A percentile compares a stretch with the other conserved stretches of the same genome.
Conservation (phyloP, 1,140 invertebrate genomes). For the Bombyx mori region DNA sequence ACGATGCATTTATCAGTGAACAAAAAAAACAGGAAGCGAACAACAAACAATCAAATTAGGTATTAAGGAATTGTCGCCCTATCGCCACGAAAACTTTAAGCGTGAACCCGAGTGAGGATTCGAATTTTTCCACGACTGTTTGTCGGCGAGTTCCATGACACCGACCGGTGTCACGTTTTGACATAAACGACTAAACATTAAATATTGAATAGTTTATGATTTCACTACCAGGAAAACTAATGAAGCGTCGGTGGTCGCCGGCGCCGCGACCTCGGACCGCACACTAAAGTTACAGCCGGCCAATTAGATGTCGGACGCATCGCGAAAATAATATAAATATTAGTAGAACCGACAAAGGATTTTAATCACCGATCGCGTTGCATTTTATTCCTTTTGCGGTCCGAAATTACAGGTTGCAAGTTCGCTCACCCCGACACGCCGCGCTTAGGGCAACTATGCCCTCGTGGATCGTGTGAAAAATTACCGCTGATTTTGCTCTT, state of each 20-base stretch:
- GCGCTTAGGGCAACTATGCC: constrained; percentile 64
- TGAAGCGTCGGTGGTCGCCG: constrained; percentile 53
- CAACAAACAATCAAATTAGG: too few species aligned
- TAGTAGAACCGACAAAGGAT: constrained; percentile 71
- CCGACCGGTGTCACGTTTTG: constrained; percentile 40
- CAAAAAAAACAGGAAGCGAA: too few species aligned
- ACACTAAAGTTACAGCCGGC: constrained; percentile 41
- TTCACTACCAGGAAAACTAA: constrained; percentile 65
- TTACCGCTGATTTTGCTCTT: constrained; percentile 60
- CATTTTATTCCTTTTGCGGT: constrained; percentile 67
- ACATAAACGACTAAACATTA: constrained; percentile 47
- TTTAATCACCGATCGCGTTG: constrained; percentile 67
- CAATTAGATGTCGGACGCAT: constrained; percentile 67
- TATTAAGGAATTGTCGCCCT: too few species aligned
- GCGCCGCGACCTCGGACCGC: constrained; percentile 25
- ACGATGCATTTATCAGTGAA: too few species aligned
- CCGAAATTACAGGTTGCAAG: constrained; percentile 64
- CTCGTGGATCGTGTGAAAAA: constrained; percentile 66
- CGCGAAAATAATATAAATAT: constrained; percentile 68
- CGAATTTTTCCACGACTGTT: constrained; percentile 33
- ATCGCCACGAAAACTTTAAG: neutral
- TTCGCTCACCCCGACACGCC: constrained; percentile 59
- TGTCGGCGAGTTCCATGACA: constrained; percentile 21
- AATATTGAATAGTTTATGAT: constrained; percentile 57
- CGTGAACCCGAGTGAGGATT: constrained; percentile 22